Evolutionary conservation across 2,113 vertebrate species (phyloP).

Genomic region (Microcebus lehilahytsara): DNA sequence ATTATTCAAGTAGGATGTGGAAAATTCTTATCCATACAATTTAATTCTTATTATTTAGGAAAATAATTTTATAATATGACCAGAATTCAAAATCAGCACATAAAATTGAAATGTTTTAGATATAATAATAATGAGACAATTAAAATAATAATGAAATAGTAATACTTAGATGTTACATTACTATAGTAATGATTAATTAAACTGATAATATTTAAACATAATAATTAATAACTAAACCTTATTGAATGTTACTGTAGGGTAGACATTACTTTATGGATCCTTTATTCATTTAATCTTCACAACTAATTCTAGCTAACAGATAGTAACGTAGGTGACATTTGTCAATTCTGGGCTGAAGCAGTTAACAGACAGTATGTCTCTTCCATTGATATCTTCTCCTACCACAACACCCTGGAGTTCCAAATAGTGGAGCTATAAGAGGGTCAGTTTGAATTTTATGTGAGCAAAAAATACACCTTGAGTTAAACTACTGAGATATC

Average conservation of each 20-base stretch:
- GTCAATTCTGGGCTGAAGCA: not conserved
- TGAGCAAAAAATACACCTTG: not conserved
- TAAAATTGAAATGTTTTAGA: not conserved
- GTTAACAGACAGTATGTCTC: not conserved
- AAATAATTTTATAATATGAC: constrained; percentile 10
- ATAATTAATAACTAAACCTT: not conserved
- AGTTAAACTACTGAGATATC: not conserved
- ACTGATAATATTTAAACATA: not conserved
- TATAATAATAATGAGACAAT: not conserved
- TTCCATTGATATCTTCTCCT: not conserved
- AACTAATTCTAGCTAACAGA: not conserved
- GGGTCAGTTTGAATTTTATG: not conserved
- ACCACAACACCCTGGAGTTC: not conserved
- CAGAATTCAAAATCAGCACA: not conserved
- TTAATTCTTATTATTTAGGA: not conserved
- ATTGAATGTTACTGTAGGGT: not conserved
- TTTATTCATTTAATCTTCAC: not conserved
- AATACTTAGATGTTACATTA: not conserved
- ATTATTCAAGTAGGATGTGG: not conserved
- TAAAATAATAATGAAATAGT: not conserved
- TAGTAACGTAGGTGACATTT: not conserved
- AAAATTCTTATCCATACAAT: not conserved
- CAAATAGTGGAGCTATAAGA: not conserved
- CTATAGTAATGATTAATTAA: not conserved
- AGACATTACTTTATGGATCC: not conserved